phyloP scores from a whole-genome alignment of 2,888 invertebrate species.

The Xylota segnis region DNA sequence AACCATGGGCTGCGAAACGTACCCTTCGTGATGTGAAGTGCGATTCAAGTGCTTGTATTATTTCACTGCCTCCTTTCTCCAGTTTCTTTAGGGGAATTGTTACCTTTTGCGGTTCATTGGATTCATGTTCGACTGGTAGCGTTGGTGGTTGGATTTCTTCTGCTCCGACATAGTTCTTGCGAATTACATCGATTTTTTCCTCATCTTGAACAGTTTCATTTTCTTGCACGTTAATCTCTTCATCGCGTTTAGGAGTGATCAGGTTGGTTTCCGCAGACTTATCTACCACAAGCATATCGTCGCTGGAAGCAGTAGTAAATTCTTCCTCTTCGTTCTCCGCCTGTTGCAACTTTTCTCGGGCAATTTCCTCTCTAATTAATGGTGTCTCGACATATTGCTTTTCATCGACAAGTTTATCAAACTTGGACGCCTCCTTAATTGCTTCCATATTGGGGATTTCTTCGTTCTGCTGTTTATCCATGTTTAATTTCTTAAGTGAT shows the following conservation, averaged over 20 bases:
- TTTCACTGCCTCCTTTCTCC: slow-evolving; percentile 85
- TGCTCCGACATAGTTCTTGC: slow-evolving; percentile 85
- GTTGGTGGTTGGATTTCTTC: slow-evolving; percentile 84
- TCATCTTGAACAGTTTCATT: slow-evolving; percentile 84
- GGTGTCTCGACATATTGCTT: slow-evolving; percentile 84
- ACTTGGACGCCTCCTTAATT: slow-evolving; percentile 83
- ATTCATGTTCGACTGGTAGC: slow-evolving; percentile 77
- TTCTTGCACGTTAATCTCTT: slow-evolving; percentile 81
- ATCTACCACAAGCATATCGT: slow-evolving; percentile 79
- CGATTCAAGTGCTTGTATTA: slow-evolving; percentile 87
- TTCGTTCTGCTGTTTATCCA: slow-evolving; percentile 78
- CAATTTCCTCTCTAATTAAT: slow-evolving; percentile 82
- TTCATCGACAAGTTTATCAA: slow-evolving; percentile 84
- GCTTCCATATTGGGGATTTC: slow-evolving; percentile 76
- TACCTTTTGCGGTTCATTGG: slow-evolving; percentile 86
- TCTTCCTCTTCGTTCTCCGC: slow-evolving; percentile 73
- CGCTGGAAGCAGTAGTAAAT: slow-evolving; percentile 60
- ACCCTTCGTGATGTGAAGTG: slow-evolving; percentile 81
- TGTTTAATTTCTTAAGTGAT: slow-evolving; percentile 82
- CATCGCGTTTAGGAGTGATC: slow-evolving; percentile 80
- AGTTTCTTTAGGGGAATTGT: slow-evolving; percentile 85
- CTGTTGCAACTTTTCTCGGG: slow-evolving; percentile 81
- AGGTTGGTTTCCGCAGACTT: slow-evolving; percentile 77
- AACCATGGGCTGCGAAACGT: slow-evolving; percentile 73
- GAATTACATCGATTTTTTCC: slow-evolving; percentile 86